A percentile compares a stretch with the other conserved stretches of the same genome.
These are phyloP conservation scores for Centrocercus urophasianus DNA, from an alignment of 2,113 vertebrate genomes.

Conservation along the genomic window DNA sequence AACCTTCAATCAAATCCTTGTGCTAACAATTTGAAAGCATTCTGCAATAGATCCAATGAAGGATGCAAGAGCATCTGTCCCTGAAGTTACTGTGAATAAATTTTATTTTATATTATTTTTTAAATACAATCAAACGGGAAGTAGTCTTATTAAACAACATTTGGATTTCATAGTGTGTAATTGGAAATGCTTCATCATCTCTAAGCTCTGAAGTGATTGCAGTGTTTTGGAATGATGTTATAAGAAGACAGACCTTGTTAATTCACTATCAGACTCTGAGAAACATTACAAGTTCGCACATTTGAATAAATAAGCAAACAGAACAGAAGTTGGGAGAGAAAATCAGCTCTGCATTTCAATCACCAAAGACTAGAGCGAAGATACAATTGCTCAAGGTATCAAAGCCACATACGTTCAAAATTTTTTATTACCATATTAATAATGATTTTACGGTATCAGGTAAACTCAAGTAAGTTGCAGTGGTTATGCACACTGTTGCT, in stretches of 20 bases:
- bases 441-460: not conserved
- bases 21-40: not conserved
- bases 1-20: rapidly evolving
- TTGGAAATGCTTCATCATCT: not conserved
- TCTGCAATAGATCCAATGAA: not conserved
- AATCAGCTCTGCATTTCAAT: not conserved
- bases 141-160: not conserved
- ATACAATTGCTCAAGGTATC: not conserved
- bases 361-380: not conserved
- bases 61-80: not conserved
- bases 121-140: not conserved
- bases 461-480: not conserved
- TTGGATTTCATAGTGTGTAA: not conserved
- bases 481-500: not conserved
- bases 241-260: not conserved
- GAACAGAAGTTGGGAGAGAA: not conserved
- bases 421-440: not conserved
- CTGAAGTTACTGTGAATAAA: not conserved
- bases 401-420: not conserved
- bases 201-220: not conserved
- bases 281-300: not conserved
- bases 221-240: not conserved
- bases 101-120: not conserved
- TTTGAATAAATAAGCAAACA: conserved; percentile 7
- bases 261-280: not conserved